A percentile compares a stretch with the other conserved stretches of the same genome.
phyloP scores from a whole-genome alignment of 2,797 vertebrate species.

The Syndactyla subalaris region DNA sequence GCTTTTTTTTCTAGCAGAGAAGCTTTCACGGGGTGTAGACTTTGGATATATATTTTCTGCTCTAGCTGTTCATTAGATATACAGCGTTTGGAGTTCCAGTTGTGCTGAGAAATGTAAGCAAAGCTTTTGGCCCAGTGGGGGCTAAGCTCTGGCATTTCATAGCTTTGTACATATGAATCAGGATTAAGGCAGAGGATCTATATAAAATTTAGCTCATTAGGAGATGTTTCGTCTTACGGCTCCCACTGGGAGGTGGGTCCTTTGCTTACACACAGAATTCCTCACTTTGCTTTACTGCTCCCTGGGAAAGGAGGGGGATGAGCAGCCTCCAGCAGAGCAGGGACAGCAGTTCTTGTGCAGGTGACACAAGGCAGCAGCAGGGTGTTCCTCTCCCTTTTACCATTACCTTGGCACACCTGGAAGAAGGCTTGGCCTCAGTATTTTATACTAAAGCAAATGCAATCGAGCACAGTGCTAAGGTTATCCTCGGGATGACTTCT shows the following conservation, averaged over 20 bases:
- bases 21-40: neutral
- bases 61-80: constrained; percentile 24
- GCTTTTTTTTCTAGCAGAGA: neutral
- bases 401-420: neutral
- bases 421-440: neutral
- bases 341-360: neutral
- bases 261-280: neutral
- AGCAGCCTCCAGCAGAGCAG: neutral
- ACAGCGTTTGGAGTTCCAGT: constrained; percentile 30
- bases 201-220: constrained; percentile 35
- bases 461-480: neutral
- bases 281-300: neutral
- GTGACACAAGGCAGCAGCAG: neutral
- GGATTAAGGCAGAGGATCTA: neutral
- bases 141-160: constrained; percentile 15
- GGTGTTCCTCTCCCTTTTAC: neutral
- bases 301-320: neutral
- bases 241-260: neutral
- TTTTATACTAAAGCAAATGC: neutral
- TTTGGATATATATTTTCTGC: constrained; percentile 36
- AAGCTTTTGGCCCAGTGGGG: constrained; percentile 52
- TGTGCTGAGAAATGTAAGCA: constrained; percentile 46
- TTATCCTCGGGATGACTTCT: neutral
- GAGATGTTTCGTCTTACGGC: rapidly evolving
- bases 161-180: constrained; percentile 13